Conservation (phyloP, 2,113 vertebrate genomes). For the Entelurus aequoreus region DNA sequence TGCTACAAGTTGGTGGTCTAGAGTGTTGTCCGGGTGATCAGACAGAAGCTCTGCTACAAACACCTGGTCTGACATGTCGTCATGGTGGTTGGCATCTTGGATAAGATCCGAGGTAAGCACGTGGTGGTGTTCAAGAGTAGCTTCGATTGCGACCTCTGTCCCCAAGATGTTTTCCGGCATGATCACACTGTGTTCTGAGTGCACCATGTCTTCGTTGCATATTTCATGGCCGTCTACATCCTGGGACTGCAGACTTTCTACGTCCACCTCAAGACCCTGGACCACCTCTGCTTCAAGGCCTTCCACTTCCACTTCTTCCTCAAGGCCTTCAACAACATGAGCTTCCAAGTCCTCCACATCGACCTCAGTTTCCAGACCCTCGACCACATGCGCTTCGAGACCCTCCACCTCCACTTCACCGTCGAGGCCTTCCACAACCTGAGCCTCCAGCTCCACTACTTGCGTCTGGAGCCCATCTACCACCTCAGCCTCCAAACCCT, state of each 20-base stretch:
- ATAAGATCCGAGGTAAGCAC: constrained; percentile 84
- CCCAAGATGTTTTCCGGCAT: constrained; percentile 89
- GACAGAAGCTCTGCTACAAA: constrained; percentile 93
- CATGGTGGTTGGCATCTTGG: constrained; percentile 74
- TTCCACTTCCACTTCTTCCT: constrained; percentile 79
- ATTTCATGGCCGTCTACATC: constrained; percentile 68
- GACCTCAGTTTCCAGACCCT: constrained; percentile 60
- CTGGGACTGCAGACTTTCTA: constrained; percentile 63
- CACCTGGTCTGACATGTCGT: constrained; percentile 90
- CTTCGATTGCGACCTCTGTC: constrained; percentile 91
- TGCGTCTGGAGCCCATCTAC: constrained; percentile 64
- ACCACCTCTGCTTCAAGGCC: constrained; percentile 71
- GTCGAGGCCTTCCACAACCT: constrained; percentile 81
- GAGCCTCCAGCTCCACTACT: constrained; percentile 63
- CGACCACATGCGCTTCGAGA: constrained; percentile 58
- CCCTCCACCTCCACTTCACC: constrained; percentile 75
- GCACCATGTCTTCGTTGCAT: constrained; percentile 67
- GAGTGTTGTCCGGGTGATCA: constrained; percentile 78
- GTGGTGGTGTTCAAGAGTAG: constrained; percentile 87
- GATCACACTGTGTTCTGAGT: constrained; percentile 84
- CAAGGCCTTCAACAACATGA: constrained; percentile 81
- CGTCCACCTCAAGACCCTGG: constrained; percentile 78
- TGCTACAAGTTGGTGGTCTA: constrained; percentile 90
- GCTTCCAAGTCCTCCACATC: constrained; percentile 69
- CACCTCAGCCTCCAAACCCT: constrained; percentile 82